Base-by-base conservation (phyloP, 2,797 vertebrate species). In the Cossypha caffra region DNA sequence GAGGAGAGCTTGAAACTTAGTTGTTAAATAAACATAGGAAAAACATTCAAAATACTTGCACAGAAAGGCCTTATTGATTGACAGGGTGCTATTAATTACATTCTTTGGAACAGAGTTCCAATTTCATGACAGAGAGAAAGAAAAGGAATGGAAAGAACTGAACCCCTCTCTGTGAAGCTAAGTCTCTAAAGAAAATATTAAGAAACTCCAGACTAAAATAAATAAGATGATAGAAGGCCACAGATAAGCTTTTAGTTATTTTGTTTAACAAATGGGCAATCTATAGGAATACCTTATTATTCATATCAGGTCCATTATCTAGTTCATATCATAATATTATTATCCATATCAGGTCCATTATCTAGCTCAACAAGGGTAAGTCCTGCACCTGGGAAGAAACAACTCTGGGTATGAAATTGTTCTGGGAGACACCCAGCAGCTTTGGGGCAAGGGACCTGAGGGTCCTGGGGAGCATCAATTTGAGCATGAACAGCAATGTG, bases 391-490 rank as follows among this genome's bases (percentile, higher is more conserved):
- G 40, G 4, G 35, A 25, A 82, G 28, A 38, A 78, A 10, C 3
- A 74, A 16, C 0, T 2, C 24, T 29, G 42, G 12, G 5, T 47
- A 77, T 0, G 2, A 52, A 48, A 48, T 10, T 52, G 19, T 10
- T 3, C 33, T 61, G 29, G 15, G 19, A 38, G 15, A 54, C 21
- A 37, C 4, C 1, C 17, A 64, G 10, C 4, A 82, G 26, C 45
- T 35, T 29, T 37, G 26, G 25, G 63, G 26, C 24, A 71, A 40
- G 67, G n/a, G 5, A 37, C 24, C 48, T n/a, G 26, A n/a, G 18
- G 16, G 23, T 43, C 8, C 38, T 54, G 16, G 23, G 24, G 29
- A 77, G 15, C n/a, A 55, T 6, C 12, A 55, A 4, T 11, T 5
- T 72, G n/a, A 31, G 16, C 19, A 26, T 4, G 19, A 80, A 35